A percentile compares a stretch with the other conserved stretches of the same genome.
phyloP scores from a whole-genome alignment of 1,140 invertebrate genomes.

The Ips nitidus region DNA sequence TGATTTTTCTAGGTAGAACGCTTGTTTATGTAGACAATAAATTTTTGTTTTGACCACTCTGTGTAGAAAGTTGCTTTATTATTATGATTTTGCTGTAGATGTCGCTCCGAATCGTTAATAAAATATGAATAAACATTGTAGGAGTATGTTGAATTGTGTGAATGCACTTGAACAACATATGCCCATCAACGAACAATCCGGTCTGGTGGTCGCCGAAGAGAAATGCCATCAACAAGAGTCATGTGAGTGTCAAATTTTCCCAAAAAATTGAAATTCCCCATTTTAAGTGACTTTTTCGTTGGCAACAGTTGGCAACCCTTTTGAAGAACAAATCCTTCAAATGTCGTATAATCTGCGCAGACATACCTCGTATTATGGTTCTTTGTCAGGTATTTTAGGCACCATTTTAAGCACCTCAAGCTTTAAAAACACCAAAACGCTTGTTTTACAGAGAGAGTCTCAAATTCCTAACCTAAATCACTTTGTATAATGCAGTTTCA shows the following conservation, averaged over 20 bases:
- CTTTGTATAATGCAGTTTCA: too few relatives aligned
- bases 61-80: too few relatives aligned
- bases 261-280: conserved; percentile 6
- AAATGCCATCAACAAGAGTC: conserved; percentile 77
- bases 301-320: conserved; percentile 15
- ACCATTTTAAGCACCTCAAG: conserved; percentile 8
- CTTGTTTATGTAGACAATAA: too few relatives aligned
- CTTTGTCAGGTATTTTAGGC: conserved; percentile 46
- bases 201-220: conserved; percentile 75
- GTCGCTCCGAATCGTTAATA: too few relatives aligned
- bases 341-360: conserved; percentile 42
- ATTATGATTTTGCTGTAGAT: too few relatives aligned
- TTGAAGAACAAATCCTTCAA: conserved; percentile 14
- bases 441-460: too few relatives aligned
- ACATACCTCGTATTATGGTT: conserved; percentile 46
- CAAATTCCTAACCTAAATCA: too few relatives aligned
- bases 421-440: background rate
- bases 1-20: too few relatives aligned
- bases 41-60: too few relatives aligned
- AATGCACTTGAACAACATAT: conserved; percentile 78
- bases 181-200: conserved; percentile 71
- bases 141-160: conserved; percentile 85
- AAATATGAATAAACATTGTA: conserved; percentile 45
- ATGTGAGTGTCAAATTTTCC: conserved; percentile 62
- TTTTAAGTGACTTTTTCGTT: background rate